A percentile compares a stretch with the other conserved stretches of the same genome.
Evolutionary conservation across 2,888 invertebrate genomes (phyloP).

Genomic region (Octodonta nipae): DNA sequence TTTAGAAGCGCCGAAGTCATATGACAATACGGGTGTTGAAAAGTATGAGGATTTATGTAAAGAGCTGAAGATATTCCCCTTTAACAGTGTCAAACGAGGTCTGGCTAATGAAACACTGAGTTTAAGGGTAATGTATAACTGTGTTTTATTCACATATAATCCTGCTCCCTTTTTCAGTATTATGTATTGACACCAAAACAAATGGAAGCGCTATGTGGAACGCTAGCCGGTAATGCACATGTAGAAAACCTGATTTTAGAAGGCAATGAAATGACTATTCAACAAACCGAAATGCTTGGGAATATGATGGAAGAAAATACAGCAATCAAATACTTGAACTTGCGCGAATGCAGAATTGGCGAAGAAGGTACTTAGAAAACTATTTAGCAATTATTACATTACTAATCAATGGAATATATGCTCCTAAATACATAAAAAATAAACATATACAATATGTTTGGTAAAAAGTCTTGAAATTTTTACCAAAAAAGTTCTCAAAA

Average conservation of each 20-base stretch:
- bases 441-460: background rate
- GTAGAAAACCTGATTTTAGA: slow-evolving; percentile 29
- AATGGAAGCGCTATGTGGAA: slow-evolving; percentile 28
- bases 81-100: slow-evolving; percentile 25
- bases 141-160: too few relatives aligned
- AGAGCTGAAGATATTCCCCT: slow-evolving; percentile 29
- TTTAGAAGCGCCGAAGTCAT: slow-evolving; percentile 20
- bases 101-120: slow-evolving; percentile 24
- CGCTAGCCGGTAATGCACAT: slow-evolving; percentile 28
- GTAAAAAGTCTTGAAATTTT: background rate
- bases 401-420: background rate
- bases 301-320: slow-evolving; percentile 32
- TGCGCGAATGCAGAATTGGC: slow-evolving; percentile 37
- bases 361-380: slow-evolving; percentile 20
- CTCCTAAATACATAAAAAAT: background rate
- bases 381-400: too few relatives aligned
- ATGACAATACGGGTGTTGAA: slow-evolving; percentile 27
- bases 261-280: slow-evolving; percentile 34
- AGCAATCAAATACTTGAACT: slow-evolving; percentile 26
- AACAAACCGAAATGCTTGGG: slow-evolving; percentile 30
- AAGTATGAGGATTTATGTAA: slow-evolving; percentile 31
- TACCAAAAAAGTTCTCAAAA: too few relatives aligned
- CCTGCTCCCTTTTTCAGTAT: slow-evolving; percentile 26
- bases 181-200: slow-evolving; percentile 30
- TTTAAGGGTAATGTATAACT: slow-evolving; percentile 31